These are phyloP conservation scores for Sebastiscus tertius DNA, from an alignment of 2,797 vertebrate species.

Conservation along the genomic window DNA sequence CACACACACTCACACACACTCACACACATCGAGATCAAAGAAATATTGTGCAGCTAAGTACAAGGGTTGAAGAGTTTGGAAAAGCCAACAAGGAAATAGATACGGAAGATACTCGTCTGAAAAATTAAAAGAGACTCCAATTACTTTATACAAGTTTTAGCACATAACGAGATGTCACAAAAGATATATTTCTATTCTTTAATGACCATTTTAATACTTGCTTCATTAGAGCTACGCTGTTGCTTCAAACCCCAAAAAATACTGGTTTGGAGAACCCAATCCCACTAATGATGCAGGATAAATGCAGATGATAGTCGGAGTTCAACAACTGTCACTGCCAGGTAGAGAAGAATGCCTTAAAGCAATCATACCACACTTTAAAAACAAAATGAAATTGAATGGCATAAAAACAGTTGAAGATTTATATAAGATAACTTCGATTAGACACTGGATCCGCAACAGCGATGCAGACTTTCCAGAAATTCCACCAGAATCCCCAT, in stretches of 20 bases:
- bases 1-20: slow-evolving; percentile 19
- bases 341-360: background rate
- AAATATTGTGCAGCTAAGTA: slow-evolving; percentile 36
- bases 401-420: no score
- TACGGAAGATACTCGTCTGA: background rate
- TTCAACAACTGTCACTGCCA: background rate
- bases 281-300: background rate
- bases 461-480: no score
- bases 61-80: slow-evolving; percentile 17
- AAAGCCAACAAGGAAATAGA: slow-evolving; percentile 30
- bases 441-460: no score
- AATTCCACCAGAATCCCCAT: no score
- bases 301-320: background rate
- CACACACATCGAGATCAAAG: slow-evolving; percentile 30
- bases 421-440: no score
- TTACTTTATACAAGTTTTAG: slow-evolving; percentile 1
- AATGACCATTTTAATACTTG: background rate
- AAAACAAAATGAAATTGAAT: background rate
- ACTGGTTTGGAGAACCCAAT: background rate
- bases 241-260: background rate
- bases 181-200: background rate
- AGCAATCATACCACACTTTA: background rate
- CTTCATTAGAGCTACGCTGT: background rate
- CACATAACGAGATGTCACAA: background rate
- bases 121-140: background rate